A percentile compares a stretch with the other conserved stretches of the same genome.
Conservation (phyloP, 2,113 vertebrate genomes). For the Nannospalax galili region DNA sequence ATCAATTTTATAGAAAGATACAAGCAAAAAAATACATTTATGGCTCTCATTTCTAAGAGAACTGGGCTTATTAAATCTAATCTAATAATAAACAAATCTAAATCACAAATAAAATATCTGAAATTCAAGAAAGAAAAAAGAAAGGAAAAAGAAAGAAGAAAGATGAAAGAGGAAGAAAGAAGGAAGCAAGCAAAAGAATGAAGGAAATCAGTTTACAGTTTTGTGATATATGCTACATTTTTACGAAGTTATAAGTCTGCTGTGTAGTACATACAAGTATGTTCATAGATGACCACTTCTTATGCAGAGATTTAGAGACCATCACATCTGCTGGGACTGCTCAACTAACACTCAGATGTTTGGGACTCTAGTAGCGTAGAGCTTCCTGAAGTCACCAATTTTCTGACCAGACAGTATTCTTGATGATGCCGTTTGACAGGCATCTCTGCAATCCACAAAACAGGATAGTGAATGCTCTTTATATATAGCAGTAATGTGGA, state of each 20-base stretch:
- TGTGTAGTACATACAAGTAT: neutral
- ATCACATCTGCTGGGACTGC: neutral
- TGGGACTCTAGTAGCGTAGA: neutral
- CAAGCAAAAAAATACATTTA: neutral
- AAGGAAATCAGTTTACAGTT: neutral
- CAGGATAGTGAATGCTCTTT: neutral
- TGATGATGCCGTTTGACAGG: neutral
- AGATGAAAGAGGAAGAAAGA: no score
- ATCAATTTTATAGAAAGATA: neutral
- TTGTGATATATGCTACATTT: accelerated
- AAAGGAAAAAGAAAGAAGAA: neutral
- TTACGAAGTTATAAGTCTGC: neutral
- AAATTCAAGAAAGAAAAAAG: neutral
- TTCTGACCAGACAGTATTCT: neutral
- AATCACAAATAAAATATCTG: neutral
- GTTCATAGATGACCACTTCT: neutral
- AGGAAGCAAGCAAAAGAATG: neutral
- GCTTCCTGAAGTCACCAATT: neutral
- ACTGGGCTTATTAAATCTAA: neutral
- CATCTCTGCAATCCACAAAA: neutral
- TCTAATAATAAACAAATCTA: neutral
- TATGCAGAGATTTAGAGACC: neutral
- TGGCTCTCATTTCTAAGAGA: neutral
- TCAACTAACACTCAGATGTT: neutral
- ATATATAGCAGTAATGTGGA: neutral